phyloP scores from a whole-genome alignment of 2,888 invertebrate genomes.

The Galerucella calmariensis region DNA sequence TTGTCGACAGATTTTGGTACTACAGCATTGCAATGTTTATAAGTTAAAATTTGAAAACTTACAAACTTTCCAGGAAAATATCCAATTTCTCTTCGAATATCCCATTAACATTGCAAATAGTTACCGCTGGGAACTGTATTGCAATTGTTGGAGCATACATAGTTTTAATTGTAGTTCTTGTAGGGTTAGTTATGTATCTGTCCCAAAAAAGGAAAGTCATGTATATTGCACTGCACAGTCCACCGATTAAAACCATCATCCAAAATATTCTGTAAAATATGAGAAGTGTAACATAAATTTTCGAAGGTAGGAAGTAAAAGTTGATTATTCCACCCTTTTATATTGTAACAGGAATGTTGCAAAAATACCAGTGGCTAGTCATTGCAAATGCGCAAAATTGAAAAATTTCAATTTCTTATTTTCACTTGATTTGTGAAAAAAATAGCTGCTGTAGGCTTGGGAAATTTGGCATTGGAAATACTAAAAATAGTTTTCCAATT shows the following conservation, averaged over 20 bases:
- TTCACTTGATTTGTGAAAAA: too few relatives aligned
- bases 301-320: background rate
- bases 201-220: slow-evolving; percentile 60
- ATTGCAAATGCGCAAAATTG: too few relatives aligned
- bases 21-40: too few relatives aligned
- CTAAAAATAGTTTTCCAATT: too few relatives aligned
- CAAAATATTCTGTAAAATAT: slow-evolving; percentile 55
- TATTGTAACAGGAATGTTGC: background rate
- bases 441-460: too few relatives aligned
- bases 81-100: slow-evolving; percentile 53
- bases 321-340: background rate
- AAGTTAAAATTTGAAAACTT: background rate
- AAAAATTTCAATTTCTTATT: too few relatives aligned
- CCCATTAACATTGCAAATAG: slow-evolving; percentile 59
- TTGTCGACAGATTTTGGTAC: too few relatives aligned
- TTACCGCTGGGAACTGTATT: slow-evolving; percentile 61
- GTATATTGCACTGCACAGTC: slow-evolving; percentile 54
- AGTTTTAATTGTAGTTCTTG: slow-evolving; percentile 57
- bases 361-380: too few relatives aligned
- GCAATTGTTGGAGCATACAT: slow-evolving; percentile 55
- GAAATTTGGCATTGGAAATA: too few relatives aligned
- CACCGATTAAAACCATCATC: slow-evolving; percentile 52
- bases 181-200: slow-evolving; percentile 60
- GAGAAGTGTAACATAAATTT: background rate
- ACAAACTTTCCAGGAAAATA: slow-evolving; percentile 49